phyloP scores from a whole-genome alignment of 2,888 invertebrate genomes.

The Drosophila anceps region DNA sequence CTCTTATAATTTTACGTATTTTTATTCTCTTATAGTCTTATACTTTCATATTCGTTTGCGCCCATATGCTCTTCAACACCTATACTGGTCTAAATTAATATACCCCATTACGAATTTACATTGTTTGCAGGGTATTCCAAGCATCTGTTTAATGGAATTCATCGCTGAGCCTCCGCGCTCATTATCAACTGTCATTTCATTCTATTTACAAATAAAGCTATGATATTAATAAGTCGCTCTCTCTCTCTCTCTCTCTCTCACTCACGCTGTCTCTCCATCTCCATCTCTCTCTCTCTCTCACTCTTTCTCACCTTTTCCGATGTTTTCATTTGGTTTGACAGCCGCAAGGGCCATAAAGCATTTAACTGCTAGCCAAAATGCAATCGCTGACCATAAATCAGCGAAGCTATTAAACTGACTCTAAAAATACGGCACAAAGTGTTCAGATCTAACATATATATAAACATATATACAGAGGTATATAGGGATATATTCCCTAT shows the following conservation, averaged over 20 bases:
- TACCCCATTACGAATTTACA: background rate
- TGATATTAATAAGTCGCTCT: background rate
- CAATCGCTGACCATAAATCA: constrained; percentile 72
- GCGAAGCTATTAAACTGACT: constrained; percentile 57
- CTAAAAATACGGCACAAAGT: constrained; percentile 47
- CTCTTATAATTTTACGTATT: background rate
- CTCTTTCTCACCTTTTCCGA: constrained; percentile 5
- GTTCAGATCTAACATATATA: background rate
- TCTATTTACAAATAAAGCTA: constrained; percentile 25
- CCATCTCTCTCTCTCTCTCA: background rate
- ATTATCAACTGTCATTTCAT: background rate
- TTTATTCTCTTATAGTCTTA: background rate
- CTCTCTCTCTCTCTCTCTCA: background rate
- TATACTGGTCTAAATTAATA: no score
- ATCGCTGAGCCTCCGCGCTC: background rate
- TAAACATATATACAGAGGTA: background rate
- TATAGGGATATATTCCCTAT: background rate
- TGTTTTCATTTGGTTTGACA: constrained; percentile 55
- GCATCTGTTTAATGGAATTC: constrained; percentile 8
- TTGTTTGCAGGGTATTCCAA: background rate
- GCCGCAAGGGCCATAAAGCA: constrained; percentile 51
- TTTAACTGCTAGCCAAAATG: constrained; percentile 67
- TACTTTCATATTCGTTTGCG: no score
- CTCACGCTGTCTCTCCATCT: background rate
- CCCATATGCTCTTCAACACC: no score